These are phyloP conservation scores for Balanococcus diminutus DNA, from an alignment of 2,888 invertebrate species.

Conservation along the genomic window DNA sequence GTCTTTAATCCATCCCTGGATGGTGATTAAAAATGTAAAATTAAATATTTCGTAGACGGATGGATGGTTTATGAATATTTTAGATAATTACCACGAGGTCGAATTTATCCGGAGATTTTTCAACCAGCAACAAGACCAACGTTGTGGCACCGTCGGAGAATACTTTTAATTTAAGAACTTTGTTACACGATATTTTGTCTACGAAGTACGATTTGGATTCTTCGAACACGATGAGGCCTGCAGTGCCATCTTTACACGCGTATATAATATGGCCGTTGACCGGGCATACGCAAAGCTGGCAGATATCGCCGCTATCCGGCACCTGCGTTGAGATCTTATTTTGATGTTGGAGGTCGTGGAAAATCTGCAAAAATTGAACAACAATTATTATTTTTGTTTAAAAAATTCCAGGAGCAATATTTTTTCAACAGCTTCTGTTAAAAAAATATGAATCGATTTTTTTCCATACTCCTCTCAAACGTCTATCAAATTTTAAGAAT, in stretches of 20 bases:
- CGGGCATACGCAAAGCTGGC: conserved; percentile 27
- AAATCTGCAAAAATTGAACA: conserved; percentile 38
- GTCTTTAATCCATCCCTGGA: not conserved
- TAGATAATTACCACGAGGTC: not conserved
- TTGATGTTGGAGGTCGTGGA: not conserved
- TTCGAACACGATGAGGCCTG: not conserved
- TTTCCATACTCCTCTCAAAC: no score
- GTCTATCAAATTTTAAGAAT: no score
- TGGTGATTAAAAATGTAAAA: no score
- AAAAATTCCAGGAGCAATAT: no score
- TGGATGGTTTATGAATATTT: not conserved
- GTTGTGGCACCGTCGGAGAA: not conserved
- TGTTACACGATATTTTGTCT: not conserved
- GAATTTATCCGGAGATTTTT: not conserved
- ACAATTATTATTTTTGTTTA: no score
- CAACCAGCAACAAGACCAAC: conserved; percentile 1
- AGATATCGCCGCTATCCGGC: not conserved
- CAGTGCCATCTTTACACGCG: not conserved
- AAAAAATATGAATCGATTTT: no score
- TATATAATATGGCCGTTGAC: conserved; percentile 16
- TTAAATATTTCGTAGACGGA: not conserved
- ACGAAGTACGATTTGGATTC: not conserved
- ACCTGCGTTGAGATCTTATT: not conserved
- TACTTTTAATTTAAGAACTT: conserved; percentile 8
- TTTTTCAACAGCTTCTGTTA: no score